Evolutionary conservation across 2,797 vertebrate species (phyloP), one percentile per base, ranked within the genome.

Genomic region (Pipistrellus kuhlii): DNA sequence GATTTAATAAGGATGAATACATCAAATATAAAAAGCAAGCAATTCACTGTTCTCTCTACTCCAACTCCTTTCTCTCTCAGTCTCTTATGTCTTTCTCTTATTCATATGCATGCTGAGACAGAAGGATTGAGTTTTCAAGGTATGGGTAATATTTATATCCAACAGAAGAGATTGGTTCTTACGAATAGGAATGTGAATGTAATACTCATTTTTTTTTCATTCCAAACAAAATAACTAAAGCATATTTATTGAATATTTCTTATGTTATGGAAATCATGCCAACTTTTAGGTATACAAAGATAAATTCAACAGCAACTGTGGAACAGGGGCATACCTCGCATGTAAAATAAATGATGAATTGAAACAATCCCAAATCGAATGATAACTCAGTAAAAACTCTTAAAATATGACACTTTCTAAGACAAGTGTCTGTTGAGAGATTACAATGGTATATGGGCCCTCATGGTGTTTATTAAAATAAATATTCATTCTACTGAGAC

Each of bases 391-490:
- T 10, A 71, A 71, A 90, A 64, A 27, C 3, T 11, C 27, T 80
- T 32, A 3, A 76, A 90, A 78, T 62, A 77, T 69, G n/a, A 92
- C n/a, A 17, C 10, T 38, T 23, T 73, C 23, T 48, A n/a, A 32
- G 30, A 64, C 35, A 78, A 82, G 10, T 23, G 14, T 82, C 8
- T 88, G 55, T 51, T 21, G 62, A 59, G 23, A 48, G n/a, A 77
- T 64, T 35, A 48, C 1, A 75, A 62, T 0, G 4, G 32, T 64
- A 57, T 9, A 55, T 35, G 4, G 32, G 44, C 17, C 27, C 78
- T 44, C 25, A 15, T 10, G 13, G 8, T 93, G 5, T 30, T 92
- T 64, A 46, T 95, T 76, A 73, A 92, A 90, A 76, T 38, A 77
- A 73, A 81, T 30, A 30, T 7, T 51, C 38, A 44, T 91, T 73